phyloP scores from a whole-genome alignment of 2,888 invertebrate genomes.

The Plebejus anna region DNA sequence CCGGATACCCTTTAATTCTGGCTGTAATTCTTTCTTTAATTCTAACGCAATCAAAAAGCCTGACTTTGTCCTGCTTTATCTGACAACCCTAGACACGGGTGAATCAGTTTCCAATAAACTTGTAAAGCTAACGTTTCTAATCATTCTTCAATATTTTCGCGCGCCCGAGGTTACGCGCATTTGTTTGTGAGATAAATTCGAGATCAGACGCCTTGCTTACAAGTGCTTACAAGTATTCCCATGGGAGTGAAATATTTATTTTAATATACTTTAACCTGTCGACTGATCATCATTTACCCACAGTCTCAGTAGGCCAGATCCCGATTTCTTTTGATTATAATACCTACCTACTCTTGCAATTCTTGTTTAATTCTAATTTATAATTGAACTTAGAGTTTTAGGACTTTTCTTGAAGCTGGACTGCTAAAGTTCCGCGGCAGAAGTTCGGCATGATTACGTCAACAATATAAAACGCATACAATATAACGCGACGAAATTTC shows the following conservation, averaged over 20 bases:
- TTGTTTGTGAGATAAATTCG: constrained; percentile 45
- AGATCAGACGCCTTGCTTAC: constrained; percentile 46
- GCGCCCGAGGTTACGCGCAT: constrained; percentile 44
- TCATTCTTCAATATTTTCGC: constrained; percentile 32
- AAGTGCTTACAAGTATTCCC: constrained; percentile 48
- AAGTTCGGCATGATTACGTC: too few relatives aligned
- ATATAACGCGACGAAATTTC: too few relatives aligned
- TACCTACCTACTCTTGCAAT: not conserved
- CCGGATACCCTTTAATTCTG: too few relatives aligned
- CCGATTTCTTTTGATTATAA: not conserved
- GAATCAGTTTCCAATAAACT: constrained; percentile 30
- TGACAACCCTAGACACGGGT: not conserved
- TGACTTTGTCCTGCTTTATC: too few relatives aligned
- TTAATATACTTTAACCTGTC: constrained; percentile 46
- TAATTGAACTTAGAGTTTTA: too few relatives aligned
- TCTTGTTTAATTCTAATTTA: not conserved
- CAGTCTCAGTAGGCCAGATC: constrained; percentile 39
- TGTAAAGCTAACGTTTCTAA: constrained; percentile 11
- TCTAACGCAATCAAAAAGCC: too few relatives aligned
- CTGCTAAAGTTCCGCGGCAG: too few relatives aligned
- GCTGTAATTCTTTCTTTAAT: too few relatives aligned
- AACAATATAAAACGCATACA: too few relatives aligned
- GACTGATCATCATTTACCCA: constrained; percentile 45
- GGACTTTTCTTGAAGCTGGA: too few relatives aligned
- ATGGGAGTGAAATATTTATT: constrained; percentile 47